phyloP scores from a whole-genome alignment of 2,797 vertebrate species.

The Oreochromis grahami region DNA sequence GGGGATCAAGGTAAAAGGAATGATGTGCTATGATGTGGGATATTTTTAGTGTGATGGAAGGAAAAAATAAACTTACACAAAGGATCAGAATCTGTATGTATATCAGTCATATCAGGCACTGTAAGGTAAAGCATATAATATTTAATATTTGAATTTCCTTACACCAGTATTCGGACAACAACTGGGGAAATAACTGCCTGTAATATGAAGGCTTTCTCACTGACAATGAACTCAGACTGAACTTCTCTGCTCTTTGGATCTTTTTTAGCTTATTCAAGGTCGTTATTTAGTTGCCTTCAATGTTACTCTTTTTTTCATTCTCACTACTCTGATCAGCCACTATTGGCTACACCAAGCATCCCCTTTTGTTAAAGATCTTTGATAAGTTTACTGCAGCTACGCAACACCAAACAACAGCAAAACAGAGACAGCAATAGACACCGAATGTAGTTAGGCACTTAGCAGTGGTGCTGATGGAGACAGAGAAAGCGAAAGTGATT shows the following conservation, averaged over 20 bases:
- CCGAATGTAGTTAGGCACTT: background rate
- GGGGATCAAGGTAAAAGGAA: conserved; percentile 88
- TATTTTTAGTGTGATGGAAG: background rate
- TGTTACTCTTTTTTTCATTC: background rate
- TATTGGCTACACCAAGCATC: background rate
- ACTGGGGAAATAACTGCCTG: background rate
- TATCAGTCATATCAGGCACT: background rate
- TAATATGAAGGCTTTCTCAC: background rate
- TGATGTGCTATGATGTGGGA: background rate
- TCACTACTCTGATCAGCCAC: background rate
- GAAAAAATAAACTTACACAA: background rate
- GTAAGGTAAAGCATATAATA: background rate
- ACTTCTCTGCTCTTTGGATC: background rate
- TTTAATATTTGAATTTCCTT: background rate
- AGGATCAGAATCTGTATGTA: background rate
- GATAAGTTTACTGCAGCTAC: background rate
- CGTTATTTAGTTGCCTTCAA: background rate
- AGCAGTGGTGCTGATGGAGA: background rate
- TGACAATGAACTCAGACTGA: background rate
- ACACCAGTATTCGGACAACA: background rate
- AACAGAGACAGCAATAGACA: background rate
- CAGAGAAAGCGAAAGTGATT: background rate
- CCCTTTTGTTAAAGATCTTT: background rate
- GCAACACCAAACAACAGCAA: background rate
- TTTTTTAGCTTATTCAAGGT: background rate